Base-by-base conservation (phyloP, 2,888 invertebrate genomes). In the Dastarcus helophoroides region DNA sequence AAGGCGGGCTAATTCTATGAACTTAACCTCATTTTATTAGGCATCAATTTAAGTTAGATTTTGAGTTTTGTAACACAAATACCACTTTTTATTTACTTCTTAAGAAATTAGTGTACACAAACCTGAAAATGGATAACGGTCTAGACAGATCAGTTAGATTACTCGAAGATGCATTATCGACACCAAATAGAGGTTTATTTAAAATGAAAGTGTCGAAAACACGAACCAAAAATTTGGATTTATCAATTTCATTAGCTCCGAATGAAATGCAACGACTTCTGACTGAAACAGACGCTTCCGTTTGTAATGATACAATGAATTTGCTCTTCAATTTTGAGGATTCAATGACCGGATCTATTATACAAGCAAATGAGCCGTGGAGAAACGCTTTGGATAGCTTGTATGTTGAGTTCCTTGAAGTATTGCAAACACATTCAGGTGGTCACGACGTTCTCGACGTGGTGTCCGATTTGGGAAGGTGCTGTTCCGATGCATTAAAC, bases 391-490 rank as follows among this genome's bases (percentile, higher is more conserved):
- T 53, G 3, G 54, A 58, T 38, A 50, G 50, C 39, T 47, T 63
- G 22, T 58, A 54, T 34, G 41, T 48, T n/a, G 60, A 61, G 30
- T 63, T 60, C 43, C 59, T 58, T 37, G 58, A 60, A 40, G 45
- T 58, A 19, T 32, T 60, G 4, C 59, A 62, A 36, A 46, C 51
- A 9, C 47, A 53, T 41, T 43, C 54, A 10, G 54, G 48, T 24
- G 50, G 49, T 22, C 47, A 52, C 33, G 57, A 59, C 33, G 41
- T 57, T 22, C 44, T 62, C 26, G 56, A 58, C 26, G 42, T 56
- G 4, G 37, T 62, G 2, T 42, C 55, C 3, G 60, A 61, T 41
- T 46, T 61, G 33, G 57, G 56, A 16, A 44, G 56, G 19, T 58
- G 58, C 37, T 61, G 62, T 41, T 52, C 56, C 1, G 61, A 63